Conservation (phyloP, 2,113 vertebrate species). For the Hiodon alosoides region DNA sequence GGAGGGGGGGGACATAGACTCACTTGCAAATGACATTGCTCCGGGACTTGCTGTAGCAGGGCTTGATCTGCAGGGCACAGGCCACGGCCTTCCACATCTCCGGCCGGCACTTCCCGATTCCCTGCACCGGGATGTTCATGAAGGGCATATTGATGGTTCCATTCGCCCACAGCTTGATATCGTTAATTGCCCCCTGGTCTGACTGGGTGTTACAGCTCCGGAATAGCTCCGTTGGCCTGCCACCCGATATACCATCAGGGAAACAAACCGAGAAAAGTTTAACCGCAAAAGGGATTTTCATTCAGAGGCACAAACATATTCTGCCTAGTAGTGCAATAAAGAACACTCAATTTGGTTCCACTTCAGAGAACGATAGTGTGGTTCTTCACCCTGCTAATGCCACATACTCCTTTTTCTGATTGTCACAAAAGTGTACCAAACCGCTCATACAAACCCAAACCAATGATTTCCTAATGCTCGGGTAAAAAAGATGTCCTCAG, state of each 20-base stretch:
- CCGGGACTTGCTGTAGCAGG: conserved; percentile 91
- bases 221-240: conserved; percentile 93
- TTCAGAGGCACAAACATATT: no score
- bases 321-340: background rate
- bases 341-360: background rate
- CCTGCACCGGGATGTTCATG: conserved; percentile 93
- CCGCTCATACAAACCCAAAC: background rate
- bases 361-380: background rate
- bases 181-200: conserved; percentile 94
- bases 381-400: background rate
- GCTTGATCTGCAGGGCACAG: conserved; percentile 93
- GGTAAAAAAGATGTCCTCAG: background rate
- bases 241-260: background rate
- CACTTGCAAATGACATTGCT: conserved; percentile 97
- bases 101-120: conserved; percentile 89
- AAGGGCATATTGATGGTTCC: conserved; percentile 97
- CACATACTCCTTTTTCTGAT: no score
- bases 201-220: conserved; percentile 94
- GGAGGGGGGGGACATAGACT: conserved; percentile 34
- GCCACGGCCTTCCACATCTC: conserved; percentile 97
- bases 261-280: conserved; percentile 12
- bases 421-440: no score
- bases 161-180: conserved; percentile 97
- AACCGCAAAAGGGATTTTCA: no score
- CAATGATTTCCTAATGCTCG: background rate